phyloP scores from a whole-genome alignment of 2,797 vertebrate genomes.

The Podarcis siculus region DNA sequence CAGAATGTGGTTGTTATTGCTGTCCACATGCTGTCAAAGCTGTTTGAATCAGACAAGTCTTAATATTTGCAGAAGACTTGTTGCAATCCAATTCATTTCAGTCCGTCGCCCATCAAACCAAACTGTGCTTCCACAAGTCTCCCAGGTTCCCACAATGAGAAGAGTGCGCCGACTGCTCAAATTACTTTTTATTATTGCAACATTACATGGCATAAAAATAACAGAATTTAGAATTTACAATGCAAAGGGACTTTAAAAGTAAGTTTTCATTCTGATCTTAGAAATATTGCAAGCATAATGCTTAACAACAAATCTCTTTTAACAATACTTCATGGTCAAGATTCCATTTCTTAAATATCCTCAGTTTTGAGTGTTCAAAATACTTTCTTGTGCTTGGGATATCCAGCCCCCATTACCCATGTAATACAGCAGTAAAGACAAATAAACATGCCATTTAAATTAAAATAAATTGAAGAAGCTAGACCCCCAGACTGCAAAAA shows the following conservation, averaged over 20 bases:
- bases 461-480: constrained; percentile 77
- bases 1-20: constrained; percentile 31
- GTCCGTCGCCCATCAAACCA: background rate
- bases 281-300: constrained; percentile 60
- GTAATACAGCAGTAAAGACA: constrained; percentile 80
- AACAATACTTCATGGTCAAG: constrained; percentile 57
- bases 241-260: constrained; percentile 65
- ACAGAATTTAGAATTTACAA: constrained; percentile 69
- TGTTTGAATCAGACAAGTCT: constrained; percentile 40
- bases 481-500: constrained; percentile 79
- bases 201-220: constrained; percentile 66
- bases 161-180: constrained; percentile 67
- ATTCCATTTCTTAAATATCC: constrained; percentile 38
- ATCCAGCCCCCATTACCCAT: constrained; percentile 78
- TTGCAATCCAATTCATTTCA: background rate
- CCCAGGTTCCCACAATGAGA: constrained; percentile 65
- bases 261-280: constrained; percentile 60
- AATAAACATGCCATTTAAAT: constrained; percentile 80
- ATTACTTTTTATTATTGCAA: constrained; percentile 73
- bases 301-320: constrained; percentile 62
- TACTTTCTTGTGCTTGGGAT: constrained; percentile 75
- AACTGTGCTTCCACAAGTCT: constrained; percentile 39
- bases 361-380: constrained; percentile 62
- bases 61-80: constrained; percentile 31
- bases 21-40: constrained; percentile 49